Percentiles rank a stretch among this genome's conserved stretches.
These are phyloP conservation scores for Sebastes minor DNA, from an alignment of 2,797 vertebrate species.

Conservation along the genomic window DNA sequence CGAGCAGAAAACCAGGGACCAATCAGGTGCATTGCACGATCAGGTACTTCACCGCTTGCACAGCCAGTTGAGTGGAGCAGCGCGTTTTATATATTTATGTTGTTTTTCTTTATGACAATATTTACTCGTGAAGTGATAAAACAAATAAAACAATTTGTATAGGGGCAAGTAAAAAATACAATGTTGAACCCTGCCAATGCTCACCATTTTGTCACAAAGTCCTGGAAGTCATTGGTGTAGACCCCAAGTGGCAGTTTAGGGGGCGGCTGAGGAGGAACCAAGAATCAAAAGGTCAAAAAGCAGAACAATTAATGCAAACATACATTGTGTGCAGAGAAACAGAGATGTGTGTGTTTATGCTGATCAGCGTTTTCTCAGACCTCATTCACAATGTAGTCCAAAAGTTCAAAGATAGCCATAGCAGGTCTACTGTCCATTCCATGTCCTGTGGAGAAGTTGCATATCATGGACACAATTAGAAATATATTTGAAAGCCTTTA, in stretches of 20 bases:
- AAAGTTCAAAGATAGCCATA: constrained; percentile 98
- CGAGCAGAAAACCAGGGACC: too few relatives aligned
- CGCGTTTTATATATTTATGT: too few relatives aligned
- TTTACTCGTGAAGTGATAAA: too few relatives aligned
- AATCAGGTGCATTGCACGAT: too few relatives aligned
- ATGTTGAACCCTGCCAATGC: neutral
- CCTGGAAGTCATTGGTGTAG: constrained; percentile 95
- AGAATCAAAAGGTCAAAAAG: constrained; percentile 27
- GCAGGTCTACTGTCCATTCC: constrained; percentile 93
- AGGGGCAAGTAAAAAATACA: too few relatives aligned
- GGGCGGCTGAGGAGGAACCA: constrained; percentile 84
- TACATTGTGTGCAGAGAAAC: neutral
- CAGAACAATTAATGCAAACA: neutral
- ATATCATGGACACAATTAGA: constrained; percentile 19
- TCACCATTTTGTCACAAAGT: constrained; percentile 94
- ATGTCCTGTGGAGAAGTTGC: constrained; percentile 80
- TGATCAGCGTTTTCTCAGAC: constrained; percentile 73
- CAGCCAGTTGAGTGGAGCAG: too few relatives aligned
- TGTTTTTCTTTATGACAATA: too few relatives aligned
- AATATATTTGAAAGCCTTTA: neutral
- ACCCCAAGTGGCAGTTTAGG: constrained; percentile 92
- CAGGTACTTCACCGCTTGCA: too few relatives aligned
- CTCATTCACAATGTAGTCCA: constrained; percentile 99
- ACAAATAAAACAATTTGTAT: too few relatives aligned
- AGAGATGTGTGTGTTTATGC: neutral